Conservation (phyloP, 2,888 invertebrate genomes). For the Siphlonurus alternatus region DNA sequence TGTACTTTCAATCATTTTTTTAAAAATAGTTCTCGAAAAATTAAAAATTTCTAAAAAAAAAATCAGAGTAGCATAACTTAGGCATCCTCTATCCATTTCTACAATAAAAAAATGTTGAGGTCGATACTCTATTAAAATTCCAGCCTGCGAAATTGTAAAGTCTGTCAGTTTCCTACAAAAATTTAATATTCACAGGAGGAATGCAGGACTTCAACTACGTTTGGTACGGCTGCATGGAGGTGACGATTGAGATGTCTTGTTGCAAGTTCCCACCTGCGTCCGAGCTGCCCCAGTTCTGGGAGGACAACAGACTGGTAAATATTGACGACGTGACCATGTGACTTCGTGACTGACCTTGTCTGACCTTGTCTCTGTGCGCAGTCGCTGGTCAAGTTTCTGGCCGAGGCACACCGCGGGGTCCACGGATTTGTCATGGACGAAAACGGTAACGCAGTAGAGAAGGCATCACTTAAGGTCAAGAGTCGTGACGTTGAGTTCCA, state of each 20-base stretch:
- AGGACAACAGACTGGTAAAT: slow-evolving; percentile 62
- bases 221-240: slow-evolving; percentile 85
- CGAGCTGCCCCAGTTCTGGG: slow-evolving; percentile 70
- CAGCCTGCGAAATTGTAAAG: too few relatives aligned
- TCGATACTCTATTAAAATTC: too few relatives aligned
- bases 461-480: slow-evolving; percentile 60
- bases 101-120: too few relatives aligned
- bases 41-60: too few relatives aligned
- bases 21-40: too few relatives aligned
- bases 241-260: slow-evolving; percentile 87
- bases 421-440: slow-evolving; percentile 60
- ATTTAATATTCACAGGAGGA: slow-evolving; percentile 37
- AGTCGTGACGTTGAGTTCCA: slow-evolving; percentile 71
- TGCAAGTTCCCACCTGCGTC: slow-evolving; percentile 80
- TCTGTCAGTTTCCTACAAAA: background rate
- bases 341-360: background rate
- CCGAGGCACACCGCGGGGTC: slow-evolving; percentile 75
- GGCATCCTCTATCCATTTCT: too few relatives aligned
- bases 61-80: too few relatives aligned
- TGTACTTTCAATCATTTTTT: too few relatives aligned
- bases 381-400: slow-evolving; percentile 67
- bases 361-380: too few relatives aligned
- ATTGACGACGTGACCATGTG: background rate
- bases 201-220: slow-evolving; percentile 94
- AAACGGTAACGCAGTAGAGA: slow-evolving; percentile 59